phyloP scores from a whole-genome alignment of 2,888 invertebrate genomes.

The Hydriomena furcata region DNA sequence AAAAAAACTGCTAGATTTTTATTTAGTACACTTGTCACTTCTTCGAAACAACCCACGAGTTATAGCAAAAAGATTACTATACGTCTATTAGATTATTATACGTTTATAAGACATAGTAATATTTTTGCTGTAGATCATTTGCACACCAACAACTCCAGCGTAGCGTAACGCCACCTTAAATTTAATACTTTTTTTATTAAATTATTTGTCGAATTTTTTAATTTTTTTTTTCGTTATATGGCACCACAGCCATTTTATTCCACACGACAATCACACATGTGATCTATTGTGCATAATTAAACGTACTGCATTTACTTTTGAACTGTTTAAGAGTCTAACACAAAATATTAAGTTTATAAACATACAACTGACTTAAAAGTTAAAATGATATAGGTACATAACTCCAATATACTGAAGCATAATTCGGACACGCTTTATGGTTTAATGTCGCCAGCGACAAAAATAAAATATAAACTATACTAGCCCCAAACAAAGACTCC shows the following conservation, averaged over 20 bases:
- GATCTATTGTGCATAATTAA: conserved; percentile 63
- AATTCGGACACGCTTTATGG: conserved; percentile 18
- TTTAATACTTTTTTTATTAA: conserved; percentile 74
- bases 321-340: conserved; percentile 32
- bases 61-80: not conserved
- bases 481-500: conserved; percentile 16
- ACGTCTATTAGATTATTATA: not conserved
- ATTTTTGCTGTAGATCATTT: conserved; percentile 33
- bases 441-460: conserved; percentile 27
- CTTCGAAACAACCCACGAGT: too few relatives aligned
- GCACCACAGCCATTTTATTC: conserved; percentile 73
- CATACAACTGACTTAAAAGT: conserved; percentile 15
- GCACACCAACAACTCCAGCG: conserved; percentile 46
- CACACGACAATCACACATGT: conserved; percentile 58
- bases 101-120: too few relatives aligned
- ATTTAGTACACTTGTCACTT: too few relatives aligned
- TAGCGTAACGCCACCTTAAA: conserved; percentile 68
- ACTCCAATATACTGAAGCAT: conserved; percentile 14
- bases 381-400: conserved; percentile 17
- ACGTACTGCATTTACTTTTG: conserved; percentile 38
- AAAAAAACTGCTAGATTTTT: not conserved
- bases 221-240: conserved; percentile 72
- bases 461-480: conserved; percentile 15
- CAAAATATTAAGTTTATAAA: not conserved
- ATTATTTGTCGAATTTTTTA: conserved; percentile 79